Evolutionary conservation across 2,888 invertebrate species (phyloP).

Genomic region (Ophioninae sp.): DNA sequence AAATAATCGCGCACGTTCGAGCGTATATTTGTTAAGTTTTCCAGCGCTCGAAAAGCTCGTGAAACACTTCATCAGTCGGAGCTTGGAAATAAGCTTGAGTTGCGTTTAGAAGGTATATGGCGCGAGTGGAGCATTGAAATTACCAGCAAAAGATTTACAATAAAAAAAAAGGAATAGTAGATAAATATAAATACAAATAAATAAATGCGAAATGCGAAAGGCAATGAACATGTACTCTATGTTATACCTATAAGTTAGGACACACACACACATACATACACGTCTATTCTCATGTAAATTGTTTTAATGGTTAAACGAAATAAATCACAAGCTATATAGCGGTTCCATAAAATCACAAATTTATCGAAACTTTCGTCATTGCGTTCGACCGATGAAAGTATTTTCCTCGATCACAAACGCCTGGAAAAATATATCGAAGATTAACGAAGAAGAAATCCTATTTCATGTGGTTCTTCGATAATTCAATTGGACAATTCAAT

Average conservation of each 20-base stretch:
- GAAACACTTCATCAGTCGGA: neutral
- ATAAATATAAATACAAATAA: conserved; percentile 61
- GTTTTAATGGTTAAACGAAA: conserved; percentile 80
- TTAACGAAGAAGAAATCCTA: neutral
- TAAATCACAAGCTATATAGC: conserved; percentile 79
- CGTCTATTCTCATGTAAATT: conserved; percentile 77
- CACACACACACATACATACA: conserved; percentile 39
- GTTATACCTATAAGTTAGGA: conserved; percentile 68
- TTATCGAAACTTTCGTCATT: conserved; percentile 23
- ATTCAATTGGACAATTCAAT: neutral
- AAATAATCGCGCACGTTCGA: conserved; percentile 30
- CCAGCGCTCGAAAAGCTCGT: conserved; percentile 24
- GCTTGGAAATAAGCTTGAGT: neutral
- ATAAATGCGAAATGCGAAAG: conserved; percentile 47
- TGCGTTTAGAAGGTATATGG: neutral
- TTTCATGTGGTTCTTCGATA: neutral
- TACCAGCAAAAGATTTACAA: conserved; percentile 19
- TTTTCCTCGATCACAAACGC: neutral
- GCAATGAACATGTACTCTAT: conserved; percentile 64
- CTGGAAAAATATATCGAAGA: neutral
- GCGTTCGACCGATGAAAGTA: neutral
- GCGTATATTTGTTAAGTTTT: conserved; percentile 28
- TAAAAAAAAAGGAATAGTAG: conserved; percentile 54
- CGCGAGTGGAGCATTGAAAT: conserved; percentile 1
- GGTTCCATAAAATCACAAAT: conserved; percentile 50